Evolutionary conservation across 2,888 invertebrate genomes (phyloP), one percentile per base, ranked within the genome.

Genomic region (Silvanus unidentatus): DNA sequence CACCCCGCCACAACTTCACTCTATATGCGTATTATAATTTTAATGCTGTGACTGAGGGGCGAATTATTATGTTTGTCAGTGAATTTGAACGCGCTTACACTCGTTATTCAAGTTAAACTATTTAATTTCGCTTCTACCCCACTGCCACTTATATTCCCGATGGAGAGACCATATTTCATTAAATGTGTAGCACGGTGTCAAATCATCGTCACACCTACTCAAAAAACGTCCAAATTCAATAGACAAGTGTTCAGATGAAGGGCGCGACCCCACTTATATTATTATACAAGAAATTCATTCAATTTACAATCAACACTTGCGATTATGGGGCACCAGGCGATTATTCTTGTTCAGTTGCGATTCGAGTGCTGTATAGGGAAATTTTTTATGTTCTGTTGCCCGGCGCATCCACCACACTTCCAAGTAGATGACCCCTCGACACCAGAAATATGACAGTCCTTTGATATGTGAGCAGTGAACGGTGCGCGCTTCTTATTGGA

Each of bases 211-310:
- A 66, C 70, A 71, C 65, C 66, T 67, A 22, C 22, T 32, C 32
- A 9, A 70, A 71, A 67, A 70, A 79, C 79, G 79, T 79, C 79
- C 75, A 79, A 79, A 80, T 79, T 79, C 79, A 79, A 80, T 79
- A 78, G 75, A 43, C 79, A 78, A 79, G 79, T 79, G 79, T 78
- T 77, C 79, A n/a, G n/a, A n/a, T 77, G 79, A 76, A 76, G 79
- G 79, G 76, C 65, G 63, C 74, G 77, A 68, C 68, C 67, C 68
- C 58, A 53, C 55, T 57, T 50, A 52, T 54, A 50, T 54, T 53
- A 48, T 57, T 59, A 55, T 55, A 66, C 65, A 66, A 66, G 63
- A 63, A 65, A 61, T 60, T 64, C 65, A 64, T 67, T 69, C 69
- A 68, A 66, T 69, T 65, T 57, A 49, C 70, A 68, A 70, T 71